Conservation (phyloP, 2,797 vertebrate genomes). For the Pteronotus mesoamericanus region DNA sequence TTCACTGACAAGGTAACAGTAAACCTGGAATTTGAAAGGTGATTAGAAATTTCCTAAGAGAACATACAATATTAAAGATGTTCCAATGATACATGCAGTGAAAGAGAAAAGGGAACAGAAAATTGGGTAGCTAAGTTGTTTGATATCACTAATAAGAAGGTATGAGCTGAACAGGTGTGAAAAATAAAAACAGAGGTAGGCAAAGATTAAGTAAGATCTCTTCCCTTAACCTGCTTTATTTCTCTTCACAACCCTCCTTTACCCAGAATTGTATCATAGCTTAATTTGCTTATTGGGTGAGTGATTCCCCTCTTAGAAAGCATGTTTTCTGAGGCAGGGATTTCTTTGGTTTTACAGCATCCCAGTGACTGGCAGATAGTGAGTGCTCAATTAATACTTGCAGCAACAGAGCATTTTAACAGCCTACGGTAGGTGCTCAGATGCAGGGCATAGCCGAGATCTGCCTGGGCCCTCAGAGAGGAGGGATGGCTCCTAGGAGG, state of each 20-base stretch:
- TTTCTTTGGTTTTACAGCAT: neutral
- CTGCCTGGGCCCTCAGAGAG: neutral
- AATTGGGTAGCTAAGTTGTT: neutral
- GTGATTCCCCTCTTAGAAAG: neutral
- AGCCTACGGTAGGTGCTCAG: neutral
- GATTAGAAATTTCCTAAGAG: neutral
- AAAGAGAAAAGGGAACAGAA: neutral
- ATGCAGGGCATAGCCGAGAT: neutral
- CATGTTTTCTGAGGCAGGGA: neutral
- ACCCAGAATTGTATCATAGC: neutral
- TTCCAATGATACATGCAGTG: neutral
- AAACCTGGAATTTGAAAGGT: neutral
- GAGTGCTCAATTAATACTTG: neutral
- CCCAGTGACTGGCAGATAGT: neutral
- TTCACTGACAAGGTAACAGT: neutral
- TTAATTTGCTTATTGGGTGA: neutral
- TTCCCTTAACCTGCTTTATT: neutral
- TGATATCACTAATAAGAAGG: neutral
- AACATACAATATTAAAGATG: neutral
- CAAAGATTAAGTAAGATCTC: neutral
- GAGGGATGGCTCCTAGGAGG: fast-evolving
- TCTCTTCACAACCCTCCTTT: neutral
- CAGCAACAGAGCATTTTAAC: neutral
- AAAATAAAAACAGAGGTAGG: neutral
- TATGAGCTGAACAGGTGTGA: neutral